Conservation (phyloP, 2,888 invertebrate species). For the Torymus aiolomorphi region DNA sequence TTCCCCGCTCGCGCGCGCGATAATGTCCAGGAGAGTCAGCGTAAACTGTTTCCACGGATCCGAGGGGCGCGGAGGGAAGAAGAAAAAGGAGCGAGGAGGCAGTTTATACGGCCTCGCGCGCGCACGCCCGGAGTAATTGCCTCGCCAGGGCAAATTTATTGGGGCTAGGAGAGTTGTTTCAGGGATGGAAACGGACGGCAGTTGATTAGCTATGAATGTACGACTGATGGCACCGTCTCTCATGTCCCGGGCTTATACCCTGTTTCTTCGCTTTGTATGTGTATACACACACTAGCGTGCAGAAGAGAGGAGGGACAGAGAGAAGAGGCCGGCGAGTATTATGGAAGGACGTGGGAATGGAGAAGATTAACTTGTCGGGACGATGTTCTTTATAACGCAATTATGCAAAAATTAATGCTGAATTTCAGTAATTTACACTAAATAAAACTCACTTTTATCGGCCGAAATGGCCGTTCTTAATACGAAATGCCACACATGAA, state of each 20-base stretch:
- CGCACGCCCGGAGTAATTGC: slow-evolving; percentile 69
- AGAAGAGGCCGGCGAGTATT: slow-evolving; percentile 11
- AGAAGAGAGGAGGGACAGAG: no score
- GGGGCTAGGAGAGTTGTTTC: slow-evolving; percentile 65
- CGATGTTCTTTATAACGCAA: slow-evolving; percentile 53
- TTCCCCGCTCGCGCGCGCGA: slow-evolving; percentile 12
- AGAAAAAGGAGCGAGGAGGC: slow-evolving; percentile 15
- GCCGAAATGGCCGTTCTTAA: slow-evolving; percentile 49
- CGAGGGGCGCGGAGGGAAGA: neutral
- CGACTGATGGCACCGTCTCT: slow-evolving; percentile 52
- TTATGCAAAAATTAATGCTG: slow-evolving; percentile 59
- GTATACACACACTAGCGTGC: neutral
- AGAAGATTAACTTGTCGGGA: slow-evolving; percentile 58
- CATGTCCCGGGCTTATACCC: slow-evolving; percentile 45
- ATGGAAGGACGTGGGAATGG: slow-evolving; percentile 57
- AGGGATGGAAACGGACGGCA: slow-evolving; percentile 57
- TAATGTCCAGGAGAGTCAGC: slow-evolving; percentile 45
- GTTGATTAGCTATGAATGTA: slow-evolving; percentile 65
- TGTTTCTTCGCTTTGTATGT: slow-evolving; percentile 20
- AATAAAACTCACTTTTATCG: slow-evolving; percentile 58
- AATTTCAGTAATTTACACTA: slow-evolving; percentile 59
- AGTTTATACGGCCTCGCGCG: slow-evolving; percentile 17
- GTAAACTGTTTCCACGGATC: slow-evolving; percentile 42
- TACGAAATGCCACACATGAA: slow-evolving; percentile 58
- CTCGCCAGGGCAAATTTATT: slow-evolving; percentile 71